Percentiles rank a stretch among this genome's conserved stretches.
phyloP scores from a whole-genome alignment of 1,140 invertebrate species.

The Maniola jurtina region DNA sequence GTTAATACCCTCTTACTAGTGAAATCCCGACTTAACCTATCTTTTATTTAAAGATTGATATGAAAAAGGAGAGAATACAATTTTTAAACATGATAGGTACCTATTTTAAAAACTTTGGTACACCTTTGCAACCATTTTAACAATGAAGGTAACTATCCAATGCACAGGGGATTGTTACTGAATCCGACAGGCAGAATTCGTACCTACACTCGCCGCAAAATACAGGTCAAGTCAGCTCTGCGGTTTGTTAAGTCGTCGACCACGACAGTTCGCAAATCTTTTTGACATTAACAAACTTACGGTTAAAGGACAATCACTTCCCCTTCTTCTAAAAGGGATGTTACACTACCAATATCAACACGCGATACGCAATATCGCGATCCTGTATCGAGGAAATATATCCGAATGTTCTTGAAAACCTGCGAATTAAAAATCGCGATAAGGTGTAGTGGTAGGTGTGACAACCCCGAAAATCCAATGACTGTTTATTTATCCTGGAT shows the following conservation, averaged over 20 bases:
- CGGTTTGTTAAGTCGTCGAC: conserved; percentile 12
- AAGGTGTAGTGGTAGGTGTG: no score
- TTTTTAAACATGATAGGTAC: no score
- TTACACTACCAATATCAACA: no score
- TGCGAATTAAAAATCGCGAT: no score
- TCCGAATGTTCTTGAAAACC: no score
- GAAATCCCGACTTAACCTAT: background rate
- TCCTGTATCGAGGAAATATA: no score
- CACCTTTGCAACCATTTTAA: conserved; percentile 5
- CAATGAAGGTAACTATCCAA: background rate
- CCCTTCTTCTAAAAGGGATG: no score
- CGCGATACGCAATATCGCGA: no score
- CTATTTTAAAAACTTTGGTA: no score
- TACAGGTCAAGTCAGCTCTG: conserved; percentile 14
- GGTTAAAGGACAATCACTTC: background rate
- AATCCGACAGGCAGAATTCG: background rate
- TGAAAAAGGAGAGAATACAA: background rate
- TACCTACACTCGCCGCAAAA: conserved; percentile 4
- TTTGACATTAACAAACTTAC: conserved; percentile 3
- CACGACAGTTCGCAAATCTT: conserved; percentile 1
- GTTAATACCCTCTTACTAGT: background rate
- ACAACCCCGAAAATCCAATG: no score
- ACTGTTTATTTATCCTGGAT: no score
- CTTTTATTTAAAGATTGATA: background rate
- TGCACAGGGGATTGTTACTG: background rate